Conservation (phyloP, 2,797 vertebrate species). For the Bufotes viridis region DNA sequence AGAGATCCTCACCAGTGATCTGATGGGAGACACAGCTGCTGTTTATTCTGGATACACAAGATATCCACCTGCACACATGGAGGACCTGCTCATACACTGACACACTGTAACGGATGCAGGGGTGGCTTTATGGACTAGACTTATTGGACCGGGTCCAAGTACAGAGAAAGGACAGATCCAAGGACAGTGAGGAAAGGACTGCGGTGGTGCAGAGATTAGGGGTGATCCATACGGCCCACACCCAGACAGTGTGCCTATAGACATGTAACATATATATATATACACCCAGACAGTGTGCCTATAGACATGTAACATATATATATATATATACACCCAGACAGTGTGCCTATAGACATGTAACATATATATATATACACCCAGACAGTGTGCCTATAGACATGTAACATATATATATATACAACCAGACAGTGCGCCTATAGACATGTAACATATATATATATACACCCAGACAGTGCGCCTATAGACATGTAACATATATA, state of each 20-base stretch:
- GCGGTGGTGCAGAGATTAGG: background rate
- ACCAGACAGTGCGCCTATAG: too few relatives aligned
- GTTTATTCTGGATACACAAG: background rate
- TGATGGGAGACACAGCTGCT: background rate
- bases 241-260: background rate
- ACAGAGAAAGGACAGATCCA: constrained; percentile 13
- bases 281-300: too few relatives aligned
- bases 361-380: background rate
- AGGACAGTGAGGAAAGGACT: background rate
- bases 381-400: background rate
- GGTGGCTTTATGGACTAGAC: background rate
- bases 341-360: background rate
- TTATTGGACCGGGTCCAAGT: background rate
- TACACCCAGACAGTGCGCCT: too few relatives aligned
- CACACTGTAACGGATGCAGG: background rate
- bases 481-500: too few relatives aligned
- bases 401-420: background rate
- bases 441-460: too few relatives aligned
- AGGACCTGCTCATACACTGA: background rate
- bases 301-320: too few relatives aligned
- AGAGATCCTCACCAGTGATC: background rate
- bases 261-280: background rate
- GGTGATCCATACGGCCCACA: background rate
- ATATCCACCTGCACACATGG: background rate
- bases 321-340: background rate